These are phyloP conservation scores for Montipora capitata DNA, from an alignment of 92 coral and sea anemone species.

Conservation along the genomic window DNA sequence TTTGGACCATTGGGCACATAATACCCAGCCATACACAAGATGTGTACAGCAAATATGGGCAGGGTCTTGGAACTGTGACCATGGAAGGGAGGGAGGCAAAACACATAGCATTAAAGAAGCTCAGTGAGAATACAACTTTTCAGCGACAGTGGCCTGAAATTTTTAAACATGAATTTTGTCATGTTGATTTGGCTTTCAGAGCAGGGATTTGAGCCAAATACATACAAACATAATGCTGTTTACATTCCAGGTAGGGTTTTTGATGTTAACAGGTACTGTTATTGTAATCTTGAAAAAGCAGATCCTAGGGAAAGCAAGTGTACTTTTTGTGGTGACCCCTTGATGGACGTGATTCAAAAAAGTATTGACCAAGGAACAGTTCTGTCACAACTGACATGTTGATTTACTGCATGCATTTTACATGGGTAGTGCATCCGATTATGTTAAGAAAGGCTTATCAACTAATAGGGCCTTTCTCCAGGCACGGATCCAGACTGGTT, in stretches of 20 bases:
- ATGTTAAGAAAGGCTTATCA: slow-evolving; percentile 30
- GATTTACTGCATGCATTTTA: no score
- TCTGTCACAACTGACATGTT: slow-evolving; percentile 34
- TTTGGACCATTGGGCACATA: slow-evolving; percentile 67
- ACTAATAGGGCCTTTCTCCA: not conserved
- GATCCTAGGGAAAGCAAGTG: slow-evolving; percentile 59
- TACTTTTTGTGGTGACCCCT: slow-evolving; percentile 62
- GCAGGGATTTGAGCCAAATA: slow-evolving; percentile 52
- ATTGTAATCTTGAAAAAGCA: slow-evolving; percentile 72
- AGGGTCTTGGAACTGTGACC: slow-evolving; percentile 68
- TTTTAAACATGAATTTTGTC: slow-evolving; percentile 65
- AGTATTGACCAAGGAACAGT: slow-evolving; percentile 51
- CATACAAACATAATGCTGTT: slow-evolving; percentile 54
- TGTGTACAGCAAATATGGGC: slow-evolving; percentile 50
- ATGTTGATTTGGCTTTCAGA: slow-evolving; percentile 75
- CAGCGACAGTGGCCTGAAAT: slow-evolving; percentile 67
- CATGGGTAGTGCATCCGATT: slow-evolving; percentile 2
- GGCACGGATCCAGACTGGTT: no score
- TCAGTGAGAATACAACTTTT: slow-evolving; percentile 69
- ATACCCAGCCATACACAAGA: slow-evolving; percentile 64
- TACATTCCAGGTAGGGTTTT: slow-evolving; percentile 72
- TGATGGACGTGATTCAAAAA: slow-evolving; percentile 38
- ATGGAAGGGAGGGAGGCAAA: slow-evolving; percentile 78
- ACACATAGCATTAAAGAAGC: slow-evolving; percentile 60
- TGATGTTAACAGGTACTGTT: slow-evolving; percentile 59